Evolutionary conservation across 2,888 invertebrate genomes (phyloP), one percentile per base, ranked within the genome.

Genomic region (Drosophila tanythrix): DNA sequence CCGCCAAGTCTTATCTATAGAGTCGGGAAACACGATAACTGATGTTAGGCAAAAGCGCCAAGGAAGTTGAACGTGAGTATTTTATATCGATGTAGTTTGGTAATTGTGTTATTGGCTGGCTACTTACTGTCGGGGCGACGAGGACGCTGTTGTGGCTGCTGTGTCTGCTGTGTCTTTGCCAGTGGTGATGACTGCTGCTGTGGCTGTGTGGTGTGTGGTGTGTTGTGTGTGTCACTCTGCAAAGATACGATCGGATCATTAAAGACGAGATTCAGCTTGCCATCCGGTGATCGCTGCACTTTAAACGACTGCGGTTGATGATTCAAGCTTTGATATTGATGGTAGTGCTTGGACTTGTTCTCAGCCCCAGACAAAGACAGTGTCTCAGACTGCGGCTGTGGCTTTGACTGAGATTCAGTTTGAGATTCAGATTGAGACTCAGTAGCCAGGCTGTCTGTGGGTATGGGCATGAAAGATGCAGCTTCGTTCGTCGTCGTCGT

Each of bases 251-350:
- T 72, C 36, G 85, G 88, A 83, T 92, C 88, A 81, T 92, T 92
- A 91, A 91, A 92, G 81, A 93, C 90, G 48, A 91, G 80, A 86
- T 90, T 91, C 71, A 92, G 90, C 88, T 91, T 92, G 78, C 92
- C 92, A 75, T 92, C 91, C 70, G 91, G 91, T 68, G 89, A 88
- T 81, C 93, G 87, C 84, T 92, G 92, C 79, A 93, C 92, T 91
- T 92, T 93, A 77, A 93, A 92, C 70, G 89, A 74, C 72, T 91
- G 91, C 62, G 82, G 83, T 66, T 83, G 79, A 70, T 88, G 83
- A 66, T 64, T 88, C 75, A 88, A 70, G 69, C 85, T 88, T 79
- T 77, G 81, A 86, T 79, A 82, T 70, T 79, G 91, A 76, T 76
- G 79, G 72, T 88, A 87, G 57, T 71, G 79, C 79, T 71, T 75